A percentile compares a stretch with the other conserved stretches of the same genome.
These are phyloP conservation scores for Betta splendens DNA, from an alignment of 2,797 vertebrate species.

Conservation along the genomic window DNA sequence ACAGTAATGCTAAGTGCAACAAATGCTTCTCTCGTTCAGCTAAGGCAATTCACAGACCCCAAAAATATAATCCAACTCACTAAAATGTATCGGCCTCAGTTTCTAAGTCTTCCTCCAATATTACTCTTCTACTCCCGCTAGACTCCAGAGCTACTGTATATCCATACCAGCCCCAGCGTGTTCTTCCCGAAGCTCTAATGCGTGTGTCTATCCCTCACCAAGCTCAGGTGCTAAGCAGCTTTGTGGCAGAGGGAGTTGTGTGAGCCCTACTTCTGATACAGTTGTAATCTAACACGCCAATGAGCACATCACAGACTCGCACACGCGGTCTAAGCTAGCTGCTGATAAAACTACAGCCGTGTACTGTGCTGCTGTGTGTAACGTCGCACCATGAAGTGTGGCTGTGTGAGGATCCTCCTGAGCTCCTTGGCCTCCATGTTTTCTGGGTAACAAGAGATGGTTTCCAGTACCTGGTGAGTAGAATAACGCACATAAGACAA, in stretches of 20 bases:
- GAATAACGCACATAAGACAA: background rate
- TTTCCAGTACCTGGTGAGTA: conserved; percentile 89
- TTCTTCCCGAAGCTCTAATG: background rate
- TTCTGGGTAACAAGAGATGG: conserved; percentile 95
- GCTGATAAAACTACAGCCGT: background rate
- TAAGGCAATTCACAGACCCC: background rate
- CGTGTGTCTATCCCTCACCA: conserved; percentile 21
- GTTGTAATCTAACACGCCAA: conserved; percentile 22
- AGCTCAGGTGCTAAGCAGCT: conserved; percentile 73
- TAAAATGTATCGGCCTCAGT: conserved; percentile 10
- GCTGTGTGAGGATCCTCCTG: conserved; percentile 96
- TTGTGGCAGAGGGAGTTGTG: conserved; percentile 46
- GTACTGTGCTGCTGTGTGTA: background rate
- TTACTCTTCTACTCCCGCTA: background rate
- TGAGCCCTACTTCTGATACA: conserved; percentile 34
- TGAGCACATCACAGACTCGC: background rate
- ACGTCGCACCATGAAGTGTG: conserved; percentile 93
- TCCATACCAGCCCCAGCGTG: background rate
- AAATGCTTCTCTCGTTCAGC: background rate
- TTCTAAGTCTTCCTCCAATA: conserved; percentile 2
- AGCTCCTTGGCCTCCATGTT: conserved; percentile 96
- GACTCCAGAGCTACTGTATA: background rate
- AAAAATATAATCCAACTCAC: conserved; percentile 11
- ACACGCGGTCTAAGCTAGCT: background rate
- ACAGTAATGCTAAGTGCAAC: background rate